These are phyloP conservation scores for Drosophila burlai DNA, from an alignment of 1,140 invertebrate species.

Conservation along the genomic window DNA sequence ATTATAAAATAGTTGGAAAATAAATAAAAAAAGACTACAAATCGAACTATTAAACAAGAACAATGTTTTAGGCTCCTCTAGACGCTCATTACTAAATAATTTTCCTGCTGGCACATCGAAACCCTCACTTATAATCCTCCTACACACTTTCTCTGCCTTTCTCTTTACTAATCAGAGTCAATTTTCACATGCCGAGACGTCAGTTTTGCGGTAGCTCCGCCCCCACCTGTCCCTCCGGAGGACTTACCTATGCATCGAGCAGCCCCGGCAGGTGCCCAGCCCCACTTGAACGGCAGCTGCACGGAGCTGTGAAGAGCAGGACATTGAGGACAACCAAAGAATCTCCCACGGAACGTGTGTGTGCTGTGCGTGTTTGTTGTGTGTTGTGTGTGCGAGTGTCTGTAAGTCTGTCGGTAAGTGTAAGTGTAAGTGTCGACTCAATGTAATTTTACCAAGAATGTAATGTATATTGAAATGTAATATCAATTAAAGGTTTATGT, in stretches of 20 bases:
- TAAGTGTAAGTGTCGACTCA: slow-evolving; percentile 50
- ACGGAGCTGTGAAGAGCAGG: slow-evolving; percentile 54
- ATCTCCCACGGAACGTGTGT: slow-evolving; percentile 31
- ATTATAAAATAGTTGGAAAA: background rate
- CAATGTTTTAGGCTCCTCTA: background rate
- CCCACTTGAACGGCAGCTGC: slow-evolving; percentile 45
- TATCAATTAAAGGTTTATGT: slow-evolving; percentile 30
- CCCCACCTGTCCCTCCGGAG: slow-evolving; percentile 18
- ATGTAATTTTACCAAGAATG: slow-evolving; percentile 41
- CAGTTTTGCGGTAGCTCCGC: slow-evolving; percentile 81
- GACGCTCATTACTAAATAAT: too few relatives aligned
- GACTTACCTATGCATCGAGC: slow-evolving; percentile 23
- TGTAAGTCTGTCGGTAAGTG: slow-evolving; percentile 26
- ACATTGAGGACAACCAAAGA: slow-evolving; percentile 51
- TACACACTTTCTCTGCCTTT: background rate
- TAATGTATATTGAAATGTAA: slow-evolving; percentile 58
- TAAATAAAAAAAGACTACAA: background rate
- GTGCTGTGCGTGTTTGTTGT: slow-evolving; percentile 7
- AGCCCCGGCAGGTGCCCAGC: slow-evolving; percentile 16
- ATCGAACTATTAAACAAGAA: background rate
- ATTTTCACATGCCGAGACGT: slow-evolving; percentile 85
- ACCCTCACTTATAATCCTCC: too few relatives aligned
- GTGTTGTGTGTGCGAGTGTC: slow-evolving; percentile 39
- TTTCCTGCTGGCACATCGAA: too few relatives aligned
- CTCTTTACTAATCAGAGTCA: slow-evolving; percentile 62